These are phyloP conservation scores for Acanthurus leucopareius DNA, from an alignment of 2,797 vertebrate species.

Conservation along the genomic window DNA sequence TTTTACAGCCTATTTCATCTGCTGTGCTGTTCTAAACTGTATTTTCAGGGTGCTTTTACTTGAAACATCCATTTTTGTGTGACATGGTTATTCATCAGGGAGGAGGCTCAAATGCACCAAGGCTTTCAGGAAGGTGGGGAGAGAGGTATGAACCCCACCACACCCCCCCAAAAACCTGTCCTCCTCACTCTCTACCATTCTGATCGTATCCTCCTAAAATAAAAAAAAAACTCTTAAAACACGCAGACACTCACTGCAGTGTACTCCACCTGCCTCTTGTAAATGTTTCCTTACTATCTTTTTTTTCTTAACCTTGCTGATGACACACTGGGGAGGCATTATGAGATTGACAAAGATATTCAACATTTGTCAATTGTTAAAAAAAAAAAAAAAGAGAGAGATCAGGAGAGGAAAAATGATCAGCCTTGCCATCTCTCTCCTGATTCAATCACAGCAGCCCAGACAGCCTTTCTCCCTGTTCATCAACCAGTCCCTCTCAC, in stretches of 20 bases:
- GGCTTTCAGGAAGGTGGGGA: constrained; percentile 67
- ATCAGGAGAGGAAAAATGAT: constrained; percentile 60
- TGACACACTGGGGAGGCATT: constrained; percentile 50
- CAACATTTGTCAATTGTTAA: constrained; percentile 46
- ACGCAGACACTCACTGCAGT: constrained; percentile 25
- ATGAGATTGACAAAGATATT: constrained; percentile 51
- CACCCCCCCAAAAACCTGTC: constrained; percentile 31
- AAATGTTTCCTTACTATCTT: constrained; percentile 25
- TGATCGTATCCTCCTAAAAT: constrained; percentile 32
- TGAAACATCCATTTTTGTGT: constrained; percentile 87
- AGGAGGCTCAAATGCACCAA: constrained; percentile 69
- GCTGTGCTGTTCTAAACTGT: constrained; percentile 85
- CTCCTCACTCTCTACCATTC: constrained; percentile 39
- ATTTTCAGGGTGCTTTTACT: constrained; percentile 87
- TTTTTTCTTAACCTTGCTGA: constrained; percentile 48
- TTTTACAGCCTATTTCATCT: constrained; percentile 86
- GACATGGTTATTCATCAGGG: constrained; percentile 88
- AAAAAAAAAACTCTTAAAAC: constrained; percentile 45
- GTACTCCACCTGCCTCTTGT: constrained; percentile 6
- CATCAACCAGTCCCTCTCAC: constrained; percentile 86
- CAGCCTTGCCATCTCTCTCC: constrained; percentile 79
- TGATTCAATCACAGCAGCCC: constrained; percentile 83
- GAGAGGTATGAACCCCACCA: constrained; percentile 52
- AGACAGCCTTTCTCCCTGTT: constrained; percentile 77
- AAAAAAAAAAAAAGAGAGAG: constrained; percentile 2